Percentiles rank a stretch among this genome's conserved stretches.
phyloP scores from a whole-genome alignment of 2,113 vertebrate species.

The Agelaius phoeniceus region DNA sequence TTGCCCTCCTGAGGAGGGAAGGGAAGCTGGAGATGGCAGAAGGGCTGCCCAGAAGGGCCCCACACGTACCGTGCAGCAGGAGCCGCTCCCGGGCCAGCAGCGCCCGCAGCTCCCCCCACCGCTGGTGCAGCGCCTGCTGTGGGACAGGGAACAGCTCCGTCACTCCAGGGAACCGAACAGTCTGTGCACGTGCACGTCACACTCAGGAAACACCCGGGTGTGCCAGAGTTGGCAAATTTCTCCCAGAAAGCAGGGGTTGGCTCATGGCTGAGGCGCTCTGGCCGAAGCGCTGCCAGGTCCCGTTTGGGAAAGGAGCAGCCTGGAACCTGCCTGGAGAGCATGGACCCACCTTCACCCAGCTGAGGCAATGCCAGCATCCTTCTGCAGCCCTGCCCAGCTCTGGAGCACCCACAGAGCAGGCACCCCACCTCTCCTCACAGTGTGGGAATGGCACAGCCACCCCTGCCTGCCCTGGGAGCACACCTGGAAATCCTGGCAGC shows the following conservation, averaged over 20 bases:
- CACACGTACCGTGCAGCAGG: conserved; percentile 81
- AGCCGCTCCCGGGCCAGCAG: conserved; percentile 85
- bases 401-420: rapidly evolving
- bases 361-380: not conserved
- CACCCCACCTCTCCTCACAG: rapidly evolving
- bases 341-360: rapidly evolving
- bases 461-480: rapidly evolving
- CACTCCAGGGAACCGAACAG: rapidly evolving
- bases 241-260: rapidly evolving
- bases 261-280: rapidly evolving
- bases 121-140: conserved; percentile 87
- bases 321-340: not conserved
- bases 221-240: not conserved
- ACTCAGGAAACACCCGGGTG: rapidly evolving
- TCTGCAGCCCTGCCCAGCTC: not conserved
- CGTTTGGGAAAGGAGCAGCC: not conserved
- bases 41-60: not conserved
- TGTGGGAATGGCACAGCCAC: rapidly evolving
- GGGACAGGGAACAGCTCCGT: not conserved
- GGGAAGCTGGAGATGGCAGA: not conserved
- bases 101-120: conserved; percentile 81
- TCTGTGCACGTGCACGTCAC: not conserved
- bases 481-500: rapidly evolving
- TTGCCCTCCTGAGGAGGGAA: rapidly evolving
- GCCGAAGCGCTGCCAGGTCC: rapidly evolving